Evolutionary conservation across 1,140 invertebrate genomes (phyloP), one percentile per base, ranked within the genome.

Genomic region (Macrobrachium rosenbergii): DNA sequence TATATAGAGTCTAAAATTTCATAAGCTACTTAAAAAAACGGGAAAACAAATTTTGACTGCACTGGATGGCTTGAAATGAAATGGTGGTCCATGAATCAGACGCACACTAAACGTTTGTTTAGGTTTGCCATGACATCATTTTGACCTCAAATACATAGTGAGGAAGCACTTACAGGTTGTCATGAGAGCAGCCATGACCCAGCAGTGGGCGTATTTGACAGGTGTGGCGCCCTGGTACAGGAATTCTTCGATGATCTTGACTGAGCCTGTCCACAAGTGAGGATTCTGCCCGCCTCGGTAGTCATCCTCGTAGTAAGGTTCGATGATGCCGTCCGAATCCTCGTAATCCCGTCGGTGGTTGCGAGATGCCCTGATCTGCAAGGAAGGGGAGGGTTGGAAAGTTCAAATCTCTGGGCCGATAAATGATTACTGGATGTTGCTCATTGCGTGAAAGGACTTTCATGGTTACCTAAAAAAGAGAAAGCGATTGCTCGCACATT

Each of bases 141-240:
- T 6, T 16, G 16, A 52, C 45, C 45, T 58, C 11, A 17, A n/a
- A 14, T 59, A n/a, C 16, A 5, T 23, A 76, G 43, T 14, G 19
- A 28, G 7, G 7, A 2, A 37, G 59, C 16, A 83, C 81, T 92
- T 91, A 93, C 95, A 93, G 88, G 94, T 94, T 58, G 94, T 95
- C 16, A 94, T 92, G 17, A 96, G 93, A 21, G 94, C 95, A 72
- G 95, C 94, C 90, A 96, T 96, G 0, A 96, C 95, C 95, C 95
- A 96, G 91, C 95, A 96, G 90, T 96, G 95, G 2, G 95, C 95
- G 90, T 94, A 96, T 21, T 93, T 93, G 16, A 96, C 95, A 12
- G 94, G 92, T 83, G 92, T 90, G 90, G 93, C 92, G 21, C 90
- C 89, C 0, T 92, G 94, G 82, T 93, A 92, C 77, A 94, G 91